Evolutionary conservation across 1,140 invertebrate genomes (phyloP), one percentile per base, ranked within the genome.

Genomic region (Rhysida immarginata): DNA sequence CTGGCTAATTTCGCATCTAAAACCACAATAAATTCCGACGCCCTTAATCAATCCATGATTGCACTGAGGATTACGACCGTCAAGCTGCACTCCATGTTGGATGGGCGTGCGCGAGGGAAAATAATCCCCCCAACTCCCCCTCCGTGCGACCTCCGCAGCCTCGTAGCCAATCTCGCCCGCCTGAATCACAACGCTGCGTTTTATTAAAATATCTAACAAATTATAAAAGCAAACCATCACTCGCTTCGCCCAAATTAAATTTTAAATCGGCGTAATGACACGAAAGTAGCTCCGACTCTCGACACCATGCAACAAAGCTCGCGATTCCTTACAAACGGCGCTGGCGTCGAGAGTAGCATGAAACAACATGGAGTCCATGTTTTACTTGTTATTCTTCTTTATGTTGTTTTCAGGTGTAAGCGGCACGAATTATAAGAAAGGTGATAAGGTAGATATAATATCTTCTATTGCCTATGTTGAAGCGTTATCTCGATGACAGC

Each of bases 1-100:
- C 49, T 51, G 49, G 49, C 49, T 51, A 51, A 51, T 51, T 51
- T 51, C 49, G 49, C 49, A 25, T 51, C 49, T 51, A 51, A 51
- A 51, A 25, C 49, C 49, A 51, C 49, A 51, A 51, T 51, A 51
- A 51, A 51, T 51, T 51, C 49, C 49, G 13, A 51, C 49, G 23
- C 49, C n/a, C 26, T 51, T 51, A 51, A 51, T 51, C 49, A 51
- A 51, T 51, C 49, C 49, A 51, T 51, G 49, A 51, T 51, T 51
- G 49, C 26, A 27, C 24, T 51, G 3, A 25, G 49, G 49, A 51
- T 51, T 51, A 51, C 49, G 49, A 46, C 49, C 44, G 23, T 51
- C 13, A 25, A 51, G 23, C 49, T 51, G 49, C 49, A 25, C 49
- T 25, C 49, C 49, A 51, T 51, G 11, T 51, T 51, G 49, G 23